Conservation (phyloP, 2,888 invertebrate genomes). For the Cheilosia impressa region DNA sequence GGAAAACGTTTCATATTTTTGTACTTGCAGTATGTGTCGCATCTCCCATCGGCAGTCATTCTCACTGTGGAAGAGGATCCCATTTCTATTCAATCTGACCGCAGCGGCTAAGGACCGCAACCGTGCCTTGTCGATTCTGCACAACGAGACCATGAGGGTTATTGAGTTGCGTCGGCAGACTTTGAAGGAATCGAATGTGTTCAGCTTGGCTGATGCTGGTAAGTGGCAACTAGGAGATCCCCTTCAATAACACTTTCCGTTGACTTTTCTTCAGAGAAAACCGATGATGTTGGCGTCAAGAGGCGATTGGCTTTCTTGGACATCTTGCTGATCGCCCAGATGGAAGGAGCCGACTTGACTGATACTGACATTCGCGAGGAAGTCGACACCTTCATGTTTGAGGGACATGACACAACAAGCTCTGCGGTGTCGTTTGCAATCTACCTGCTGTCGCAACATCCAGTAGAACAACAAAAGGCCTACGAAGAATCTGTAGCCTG, state of each 20-base stretch:
- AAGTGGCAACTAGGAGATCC: background rate
- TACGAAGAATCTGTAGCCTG: slow-evolving; percentile 82
- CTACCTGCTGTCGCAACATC: slow-evolving; percentile 84
- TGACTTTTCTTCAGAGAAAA: slow-evolving; percentile 51
- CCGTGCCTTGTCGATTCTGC: slow-evolving; percentile 78
- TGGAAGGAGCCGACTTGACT: slow-evolving; percentile 82
- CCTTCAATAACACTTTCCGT: background rate
- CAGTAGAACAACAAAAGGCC: slow-evolving; percentile 83
- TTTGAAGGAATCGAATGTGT: slow-evolving; percentile 77
- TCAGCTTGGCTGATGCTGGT: slow-evolving; percentile 75
- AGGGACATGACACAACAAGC: slow-evolving; percentile 86
- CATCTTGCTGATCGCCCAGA: slow-evolving; percentile 84
- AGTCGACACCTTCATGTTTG: slow-evolving; percentile 86
- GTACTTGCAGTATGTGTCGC: slow-evolving; percentile 79
- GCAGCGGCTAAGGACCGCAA: slow-evolving; percentile 76
- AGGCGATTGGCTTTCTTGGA: slow-evolving; percentile 84
- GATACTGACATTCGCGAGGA: slow-evolving; percentile 85
- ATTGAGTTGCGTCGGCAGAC: slow-evolving; percentile 79
- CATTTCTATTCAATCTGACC: slow-evolving; percentile 77
- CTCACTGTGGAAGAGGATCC: slow-evolving; percentile 81
- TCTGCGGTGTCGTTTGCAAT: slow-evolving; percentile 85
- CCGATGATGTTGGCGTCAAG: slow-evolving; percentile 79
- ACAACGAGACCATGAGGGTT: slow-evolving; percentile 81
- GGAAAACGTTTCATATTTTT: background rate
- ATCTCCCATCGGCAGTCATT: slow-evolving; percentile 80